A percentile compares a stretch with the other conserved stretches of the same genome.
Conservation (phyloP, 2,888 invertebrate genomes). For the Cephalotes varians region DNA sequence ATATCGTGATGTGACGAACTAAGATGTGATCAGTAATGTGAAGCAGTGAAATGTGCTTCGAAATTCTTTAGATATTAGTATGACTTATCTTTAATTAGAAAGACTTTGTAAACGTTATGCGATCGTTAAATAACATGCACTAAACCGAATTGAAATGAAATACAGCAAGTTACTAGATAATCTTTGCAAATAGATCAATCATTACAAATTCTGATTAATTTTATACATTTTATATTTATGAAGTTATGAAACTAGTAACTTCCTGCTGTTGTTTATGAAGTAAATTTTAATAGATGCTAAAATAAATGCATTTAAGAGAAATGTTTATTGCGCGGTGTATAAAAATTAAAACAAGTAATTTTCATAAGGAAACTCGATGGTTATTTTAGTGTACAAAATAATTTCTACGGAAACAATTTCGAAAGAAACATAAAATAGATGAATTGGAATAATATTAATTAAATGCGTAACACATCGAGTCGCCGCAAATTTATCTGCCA, state of each 20-base stretch:
- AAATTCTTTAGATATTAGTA: neutral
- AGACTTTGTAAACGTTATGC: neutral
- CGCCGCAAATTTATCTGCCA: conserved; percentile 9
- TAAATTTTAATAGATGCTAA: conserved; percentile 25
- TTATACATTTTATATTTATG: neutral
- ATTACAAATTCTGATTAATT: neutral
- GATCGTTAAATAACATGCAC: conserved; percentile 24
- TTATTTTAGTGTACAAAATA: neutral
- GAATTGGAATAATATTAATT: neutral
- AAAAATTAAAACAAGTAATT: conserved; percentile 11
- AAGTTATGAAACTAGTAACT: conserved; percentile 29
- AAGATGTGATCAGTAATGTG: conserved; percentile 32
- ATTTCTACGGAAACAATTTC: neutral
- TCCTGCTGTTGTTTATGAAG: conserved; percentile 13
- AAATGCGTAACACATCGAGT: conserved; percentile 40
- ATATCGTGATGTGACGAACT: conserved; percentile 7
- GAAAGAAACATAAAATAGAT: neutral
- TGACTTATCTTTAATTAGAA: conserved; percentile 18
- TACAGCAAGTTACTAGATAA: conserved; percentile 41
- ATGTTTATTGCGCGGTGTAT: conserved; percentile 16
- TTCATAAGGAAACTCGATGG: conserved; percentile 43
- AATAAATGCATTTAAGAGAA: conserved; percentile 24
- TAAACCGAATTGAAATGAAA: neutral
- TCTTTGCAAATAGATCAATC: neutral
- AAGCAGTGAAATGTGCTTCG: conserved; percentile 1